Conservation (phyloP, 2,797 vertebrate genomes). For the Geotria australis region DNA sequence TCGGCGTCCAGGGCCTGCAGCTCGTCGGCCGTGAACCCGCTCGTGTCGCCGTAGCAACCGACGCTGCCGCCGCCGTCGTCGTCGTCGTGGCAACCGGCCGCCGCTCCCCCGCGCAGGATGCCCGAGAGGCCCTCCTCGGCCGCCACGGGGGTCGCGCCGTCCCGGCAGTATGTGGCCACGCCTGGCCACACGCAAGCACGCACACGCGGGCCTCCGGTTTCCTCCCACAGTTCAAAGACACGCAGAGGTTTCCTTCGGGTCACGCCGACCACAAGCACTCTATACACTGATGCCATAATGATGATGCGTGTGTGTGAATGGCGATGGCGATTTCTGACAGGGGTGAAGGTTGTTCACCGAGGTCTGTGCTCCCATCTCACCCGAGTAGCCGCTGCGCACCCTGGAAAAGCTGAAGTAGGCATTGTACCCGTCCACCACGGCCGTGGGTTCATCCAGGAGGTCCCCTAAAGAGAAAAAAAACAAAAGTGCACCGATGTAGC, state of each 20-base stretch:
- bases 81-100: conserved; percentile 24
- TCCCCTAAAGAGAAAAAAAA: conserved; percentile 19
- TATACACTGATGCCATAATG: too few relatives aligned
- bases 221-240: too few relatives aligned
- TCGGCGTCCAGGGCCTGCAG: conserved; percentile 41
- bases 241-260: too few relatives aligned
- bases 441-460: conserved; percentile 33
- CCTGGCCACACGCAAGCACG: conserved; percentile 10
- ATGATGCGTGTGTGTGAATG: too few relatives aligned
- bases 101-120: conserved; percentile 20
- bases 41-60: conserved; percentile 27
- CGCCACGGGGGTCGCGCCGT: conserved; percentile 20
- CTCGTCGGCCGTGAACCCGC: conserved; percentile 27
- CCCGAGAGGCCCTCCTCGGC: conserved; percentile 56
- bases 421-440: conserved; percentile 43
- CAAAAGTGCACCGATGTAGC: too few relatives aligned
- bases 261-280: too few relatives aligned
- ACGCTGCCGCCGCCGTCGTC: conserved; percentile 20
- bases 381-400: conserved; percentile 38
- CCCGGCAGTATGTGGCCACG: conserved; percentile 52
- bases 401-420: conserved; percentile 58
- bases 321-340: too few relatives aligned
- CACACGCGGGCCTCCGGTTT: not conserved
- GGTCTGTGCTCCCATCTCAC: conserved; percentile 7
- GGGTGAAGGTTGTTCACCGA: too few relatives aligned